Evolutionary conservation across 1,140 invertebrate species (phyloP).

Genomic region (Drosophila nigrodunni): DNA sequence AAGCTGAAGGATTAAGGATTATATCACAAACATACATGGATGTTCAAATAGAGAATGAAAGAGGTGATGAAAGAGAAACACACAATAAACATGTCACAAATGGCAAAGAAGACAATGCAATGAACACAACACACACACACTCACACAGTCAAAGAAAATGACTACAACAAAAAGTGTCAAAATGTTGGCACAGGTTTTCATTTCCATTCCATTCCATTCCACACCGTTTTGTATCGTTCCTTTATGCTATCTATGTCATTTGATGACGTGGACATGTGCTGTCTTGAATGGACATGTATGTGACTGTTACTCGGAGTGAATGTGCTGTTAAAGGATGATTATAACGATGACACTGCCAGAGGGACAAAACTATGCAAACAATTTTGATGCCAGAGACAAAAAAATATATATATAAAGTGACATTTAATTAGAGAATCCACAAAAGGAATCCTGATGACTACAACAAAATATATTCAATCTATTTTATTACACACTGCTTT

Average conservation of each 20-base stretch:
- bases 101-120: conserved; percentile 46
- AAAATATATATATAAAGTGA: conserved; percentile 26
- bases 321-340: conserved; percentile 19
- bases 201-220: conserved; percentile 21
- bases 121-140: not conserved
- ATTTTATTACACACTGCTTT: conserved; percentile 8
- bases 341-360: conserved; percentile 32
- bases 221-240: conserved; percentile 9
- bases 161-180: conserved; percentile 47
- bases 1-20: conserved; percentile 55
- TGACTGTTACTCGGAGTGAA: not conserved
- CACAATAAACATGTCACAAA: conserved; percentile 50
- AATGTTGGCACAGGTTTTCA: conserved; percentile 52
- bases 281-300: conserved; percentile 20
- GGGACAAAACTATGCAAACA: conserved; percentile 39
- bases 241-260: conserved; percentile 47
- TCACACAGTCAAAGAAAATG: conserved; percentile 1
- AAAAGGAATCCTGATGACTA: conserved; percentile 23
- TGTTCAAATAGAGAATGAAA: not conserved
- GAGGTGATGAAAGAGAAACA: conserved; percentile 4
- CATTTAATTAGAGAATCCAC: conserved; percentile 53
- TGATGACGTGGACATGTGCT: conserved; percentile 41
- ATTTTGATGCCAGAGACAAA: conserved; percentile 36
- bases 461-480: conserved; percentile 28
- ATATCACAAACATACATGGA: conserved; percentile 27